Conservation (phyloP, 1,140 invertebrate genomes). For the Sipha flava region DNA sequence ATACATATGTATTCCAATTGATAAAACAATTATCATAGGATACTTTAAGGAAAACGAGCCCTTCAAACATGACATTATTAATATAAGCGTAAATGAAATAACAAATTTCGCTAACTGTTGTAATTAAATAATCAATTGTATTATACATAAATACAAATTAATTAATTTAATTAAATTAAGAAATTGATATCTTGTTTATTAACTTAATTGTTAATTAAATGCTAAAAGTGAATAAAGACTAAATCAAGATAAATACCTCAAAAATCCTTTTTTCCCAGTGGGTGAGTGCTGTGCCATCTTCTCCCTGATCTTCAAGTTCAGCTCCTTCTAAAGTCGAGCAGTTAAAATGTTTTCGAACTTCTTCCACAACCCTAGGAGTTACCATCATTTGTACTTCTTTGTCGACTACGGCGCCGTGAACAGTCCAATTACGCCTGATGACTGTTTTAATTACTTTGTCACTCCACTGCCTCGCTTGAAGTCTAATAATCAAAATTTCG, state of each 20-base stretch:
- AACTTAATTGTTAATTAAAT: too few species aligned
- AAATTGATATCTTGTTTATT: too few species aligned
- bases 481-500: conserved; percentile 45
- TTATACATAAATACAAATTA: too few species aligned
- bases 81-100: too few species aligned
- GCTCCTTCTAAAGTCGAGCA: conserved; percentile 87
- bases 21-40: too few species aligned
- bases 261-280: conserved; percentile 99
- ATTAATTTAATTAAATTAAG: too few species aligned
- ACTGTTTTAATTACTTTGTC: conserved; percentile 76
- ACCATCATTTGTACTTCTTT: conserved; percentile 82
- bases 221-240: neutral
- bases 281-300: conserved; percentile 90
- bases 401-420: conserved; percentile 63
- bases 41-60: too few species aligned
- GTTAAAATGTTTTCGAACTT: conserved; percentile 83
- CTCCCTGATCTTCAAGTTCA: conserved; percentile 95
- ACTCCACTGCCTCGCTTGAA: conserved; percentile 90
- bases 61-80: too few species aligned
- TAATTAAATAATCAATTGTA: too few species aligned
- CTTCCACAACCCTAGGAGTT: conserved; percentile 76
- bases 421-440: conserved; percentile 71
- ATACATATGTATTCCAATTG: too few species aligned
- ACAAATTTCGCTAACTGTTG: too few species aligned
- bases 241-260: conserved; percentile 55